phyloP scores from a whole-genome alignment of 2,113 vertebrate species.

The Forbesichthys agassizii region DNA sequence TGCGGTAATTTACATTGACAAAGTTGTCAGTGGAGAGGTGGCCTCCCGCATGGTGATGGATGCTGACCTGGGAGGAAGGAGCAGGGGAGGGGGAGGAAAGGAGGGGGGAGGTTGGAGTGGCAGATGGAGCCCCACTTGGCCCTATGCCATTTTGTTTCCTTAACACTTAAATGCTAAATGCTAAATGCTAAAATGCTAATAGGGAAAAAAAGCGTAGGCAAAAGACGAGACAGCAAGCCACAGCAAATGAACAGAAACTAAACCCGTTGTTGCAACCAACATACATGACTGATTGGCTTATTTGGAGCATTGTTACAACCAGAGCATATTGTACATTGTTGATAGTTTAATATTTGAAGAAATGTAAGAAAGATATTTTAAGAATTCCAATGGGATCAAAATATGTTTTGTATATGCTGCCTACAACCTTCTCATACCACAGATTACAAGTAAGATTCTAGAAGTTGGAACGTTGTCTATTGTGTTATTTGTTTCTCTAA shows the following conservation, averaged over 20 bases:
- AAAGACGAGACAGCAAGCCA: no score
- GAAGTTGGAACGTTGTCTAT: slow-evolving; percentile 1
- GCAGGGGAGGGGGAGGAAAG: slow-evolving; percentile 20
- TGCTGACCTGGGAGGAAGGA: slow-evolving; percentile 71
- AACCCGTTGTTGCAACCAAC: no score
- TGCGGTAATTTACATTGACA: slow-evolving; percentile 83
- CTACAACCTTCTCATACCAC: slow-evolving; percentile 15
- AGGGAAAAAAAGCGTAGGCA: no score
- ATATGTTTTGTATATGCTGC: no score
- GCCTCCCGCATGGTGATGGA: slow-evolving; percentile 78
- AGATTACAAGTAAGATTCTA: slow-evolving; percentile 30
- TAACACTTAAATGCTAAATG: slow-evolving; percentile 23
- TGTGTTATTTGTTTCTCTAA: slow-evolving; percentile 24
- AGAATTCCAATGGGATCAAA: no score
- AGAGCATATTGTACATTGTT: no score
- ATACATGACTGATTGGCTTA: no score
- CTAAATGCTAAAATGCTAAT: no score
- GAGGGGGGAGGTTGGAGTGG: slow-evolving; percentile 20
- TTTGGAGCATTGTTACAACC: no score
- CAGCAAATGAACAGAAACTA: no score
- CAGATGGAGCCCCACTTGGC: slow-evolving; percentile 6
- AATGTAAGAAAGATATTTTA: no score
- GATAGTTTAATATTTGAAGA: no score
- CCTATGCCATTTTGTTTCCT: slow-evolving; percentile 22
- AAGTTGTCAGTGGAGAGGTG: slow-evolving; percentile 79